Evolutionary conservation across 2,888 invertebrate genomes (phyloP).

Genomic region (Drosophila siamana): DNA sequence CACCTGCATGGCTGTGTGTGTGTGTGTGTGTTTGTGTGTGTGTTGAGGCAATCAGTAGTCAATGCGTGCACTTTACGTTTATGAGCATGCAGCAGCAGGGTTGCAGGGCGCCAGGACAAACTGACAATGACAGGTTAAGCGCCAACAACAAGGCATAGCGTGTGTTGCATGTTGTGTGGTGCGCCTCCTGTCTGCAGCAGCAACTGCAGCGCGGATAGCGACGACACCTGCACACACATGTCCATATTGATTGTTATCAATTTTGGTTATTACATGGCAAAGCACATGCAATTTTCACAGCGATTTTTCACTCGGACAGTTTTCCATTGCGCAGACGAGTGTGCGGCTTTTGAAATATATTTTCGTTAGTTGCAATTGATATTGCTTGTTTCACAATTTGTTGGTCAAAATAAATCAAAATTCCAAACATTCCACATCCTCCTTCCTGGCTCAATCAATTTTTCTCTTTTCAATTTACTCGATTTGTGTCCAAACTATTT

Average conservation of each 20-base stretch:
- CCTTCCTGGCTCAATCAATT: too few species aligned
- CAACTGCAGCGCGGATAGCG: conserved; percentile 24
- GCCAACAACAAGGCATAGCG: conserved; percentile 37
- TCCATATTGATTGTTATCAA: conserved; percentile 80
- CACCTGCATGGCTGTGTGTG: conserved; percentile 26
- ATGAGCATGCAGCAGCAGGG: conserved; percentile 34
- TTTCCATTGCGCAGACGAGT: conserved; percentile 23
- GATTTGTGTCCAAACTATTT: background rate
- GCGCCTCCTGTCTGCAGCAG: conserved; percentile 35
- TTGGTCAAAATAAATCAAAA: background rate
- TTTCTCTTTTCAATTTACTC: conserved; percentile 1
- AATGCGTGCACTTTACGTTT: conserved; percentile 79
- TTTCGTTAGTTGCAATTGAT: conserved; percentile 17
- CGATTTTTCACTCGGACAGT: conserved; percentile 68
- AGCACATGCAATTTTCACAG: conserved; percentile 71
- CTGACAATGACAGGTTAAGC: conserved; percentile 82
- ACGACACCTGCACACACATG: conserved; percentile 62
- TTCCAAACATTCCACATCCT: background rate
- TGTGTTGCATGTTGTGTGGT: conserved; percentile 32
- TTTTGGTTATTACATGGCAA: conserved; percentile 77
- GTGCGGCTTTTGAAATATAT: conserved; percentile 16
- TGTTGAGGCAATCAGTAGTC: conserved; percentile 71
- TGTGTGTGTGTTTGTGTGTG: background rate
- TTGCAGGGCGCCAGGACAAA: conserved; percentile 36
- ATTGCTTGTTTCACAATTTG: conserved; percentile 12